A percentile compares a stretch with the other conserved stretches of the same genome.
Conservation (phyloP, 2,888 invertebrate genomes). For the Torymus tubicola region DNA sequence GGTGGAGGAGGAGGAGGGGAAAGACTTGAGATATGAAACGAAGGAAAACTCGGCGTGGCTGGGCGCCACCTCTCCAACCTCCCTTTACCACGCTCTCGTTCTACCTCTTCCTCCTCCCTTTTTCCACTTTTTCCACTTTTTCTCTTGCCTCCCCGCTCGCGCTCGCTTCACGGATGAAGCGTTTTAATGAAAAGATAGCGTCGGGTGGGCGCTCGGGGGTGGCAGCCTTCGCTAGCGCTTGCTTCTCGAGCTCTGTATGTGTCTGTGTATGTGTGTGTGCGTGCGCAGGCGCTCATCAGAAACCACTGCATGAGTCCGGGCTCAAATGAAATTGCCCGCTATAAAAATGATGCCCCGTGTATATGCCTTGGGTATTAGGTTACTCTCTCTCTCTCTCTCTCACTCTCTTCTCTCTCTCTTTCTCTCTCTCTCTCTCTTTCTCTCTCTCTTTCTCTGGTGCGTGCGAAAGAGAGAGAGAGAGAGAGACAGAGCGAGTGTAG, state of each 20-base stretch:
- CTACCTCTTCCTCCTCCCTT: neutral
- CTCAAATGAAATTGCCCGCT: constrained; percentile 74
- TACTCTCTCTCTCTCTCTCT: constrained; percentile 54
- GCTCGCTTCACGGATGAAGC: constrained; percentile 67
- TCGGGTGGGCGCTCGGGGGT: constrained; percentile 39
- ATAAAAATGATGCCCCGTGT: constrained; percentile 74
- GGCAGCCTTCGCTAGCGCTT: constrained; percentile 40
- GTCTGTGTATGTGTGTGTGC: neutral
- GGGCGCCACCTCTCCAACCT: constrained; percentile 30
- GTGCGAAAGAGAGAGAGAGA: constrained; percentile 47
- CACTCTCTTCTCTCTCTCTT: constrained; percentile 38
- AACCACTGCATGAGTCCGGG: constrained; percentile 74
- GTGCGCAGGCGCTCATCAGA: constrained; percentile 62
- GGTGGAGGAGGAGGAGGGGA: constrained; percentile 31
- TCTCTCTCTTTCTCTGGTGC: constrained; percentile 47
- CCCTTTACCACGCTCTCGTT: constrained; percentile 28
- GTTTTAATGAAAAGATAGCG: constrained; percentile 76
- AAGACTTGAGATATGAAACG: constrained; percentile 66
- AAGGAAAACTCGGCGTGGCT: constrained; percentile 61
- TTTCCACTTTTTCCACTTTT: neutral
- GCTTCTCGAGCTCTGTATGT: constrained; percentile 19
- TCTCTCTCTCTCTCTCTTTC: constrained; percentile 49
- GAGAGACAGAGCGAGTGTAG: constrained; percentile 1
- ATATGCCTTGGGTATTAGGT: constrained; percentile 69
- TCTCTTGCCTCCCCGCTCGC: neutral